A percentile compares a stretch with the other conserved stretches of the same genome.
phyloP scores from a whole-genome alignment of 1,140 invertebrate genomes.

The Neodiprion lecontei region DNA sequence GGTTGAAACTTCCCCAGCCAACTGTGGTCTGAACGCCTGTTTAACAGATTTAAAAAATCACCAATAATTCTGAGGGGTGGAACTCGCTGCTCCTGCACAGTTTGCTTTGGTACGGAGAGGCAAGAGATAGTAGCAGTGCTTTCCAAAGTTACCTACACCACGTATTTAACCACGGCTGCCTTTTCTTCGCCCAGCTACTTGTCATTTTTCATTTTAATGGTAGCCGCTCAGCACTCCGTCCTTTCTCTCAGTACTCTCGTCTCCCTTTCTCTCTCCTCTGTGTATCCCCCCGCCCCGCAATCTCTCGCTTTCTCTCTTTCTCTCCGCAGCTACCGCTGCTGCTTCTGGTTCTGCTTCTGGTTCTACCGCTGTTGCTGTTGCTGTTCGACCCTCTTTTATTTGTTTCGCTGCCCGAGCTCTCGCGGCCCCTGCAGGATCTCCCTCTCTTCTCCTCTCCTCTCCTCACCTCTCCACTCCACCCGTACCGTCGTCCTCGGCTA shows the following conservation, averaged over 20 bases:
- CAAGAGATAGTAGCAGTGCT: constrained; percentile 25
- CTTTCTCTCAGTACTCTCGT: constrained; percentile 27
- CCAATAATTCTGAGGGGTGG: constrained; percentile 46
- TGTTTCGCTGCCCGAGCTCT: constrained; percentile 42
- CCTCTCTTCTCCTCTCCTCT: constrained; percentile 14
- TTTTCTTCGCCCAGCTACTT: constrained; percentile 16
- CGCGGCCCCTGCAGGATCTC: constrained; percentile 22
- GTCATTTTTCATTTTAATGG: constrained; percentile 66
- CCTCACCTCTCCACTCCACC: neutral
- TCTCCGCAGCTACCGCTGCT: constrained; percentile 23
- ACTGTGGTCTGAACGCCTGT: constrained; percentile 59
- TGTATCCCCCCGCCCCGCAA: constrained; percentile 22
- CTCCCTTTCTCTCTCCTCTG: neutral
- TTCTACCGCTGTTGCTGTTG: neutral
- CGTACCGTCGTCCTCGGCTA: neutral
- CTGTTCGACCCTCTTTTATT: constrained; percentile 43
- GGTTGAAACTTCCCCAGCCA: constrained; percentile 30
- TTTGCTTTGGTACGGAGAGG: constrained; percentile 1
- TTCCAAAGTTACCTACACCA: neutral
- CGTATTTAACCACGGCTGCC: constrained; percentile 1
- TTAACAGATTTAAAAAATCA: constrained; percentile 64
- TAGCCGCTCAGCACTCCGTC: constrained; percentile 38
- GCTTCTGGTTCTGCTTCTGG: neutral
- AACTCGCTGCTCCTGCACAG: constrained; percentile 32
- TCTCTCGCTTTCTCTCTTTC: constrained; percentile 15